Evolutionary conservation across 2,888 invertebrate species (phyloP).

Genomic region (Lasioglossum pauxillum): DNA sequence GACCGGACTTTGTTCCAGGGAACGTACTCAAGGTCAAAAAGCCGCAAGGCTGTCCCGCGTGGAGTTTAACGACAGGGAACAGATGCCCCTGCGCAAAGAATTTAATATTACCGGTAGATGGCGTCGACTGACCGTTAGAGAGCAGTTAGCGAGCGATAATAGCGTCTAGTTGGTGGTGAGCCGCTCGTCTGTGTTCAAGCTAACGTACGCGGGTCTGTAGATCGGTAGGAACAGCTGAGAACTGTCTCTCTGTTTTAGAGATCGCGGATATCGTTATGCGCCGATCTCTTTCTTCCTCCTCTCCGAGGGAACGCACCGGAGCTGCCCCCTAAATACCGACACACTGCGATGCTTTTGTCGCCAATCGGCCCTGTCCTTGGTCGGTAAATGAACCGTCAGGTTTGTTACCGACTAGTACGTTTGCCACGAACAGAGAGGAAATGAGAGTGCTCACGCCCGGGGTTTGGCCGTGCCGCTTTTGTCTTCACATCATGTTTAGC

Average conservation of each 20-base stretch:
- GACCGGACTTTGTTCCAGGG: conserved; percentile 21
- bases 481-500: too few relatives aligned
- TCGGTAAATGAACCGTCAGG: background rate
- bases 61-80: background rate
- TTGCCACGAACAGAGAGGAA: conserved; percentile 1
- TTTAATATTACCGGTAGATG: background rate
- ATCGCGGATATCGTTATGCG: conserved; percentile 42
- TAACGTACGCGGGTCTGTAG: conserved; percentile 31
- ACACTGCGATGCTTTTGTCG: background rate
- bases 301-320: conserved; percentile 45
- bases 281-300: conserved; percentile 66
- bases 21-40: background rate
- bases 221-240: conserved; percentile 9
- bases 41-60: background rate
- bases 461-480: too few relatives aligned
- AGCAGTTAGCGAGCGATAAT: conserved; percentile 67
- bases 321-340: conserved; percentile 23
- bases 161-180: conserved; percentile 60
- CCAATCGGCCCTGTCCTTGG: conserved; percentile 1
- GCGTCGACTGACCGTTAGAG: conserved; percentile 51
- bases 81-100: background rate
- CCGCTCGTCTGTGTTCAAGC: conserved; percentile 63
- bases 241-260: conserved; percentile 36
- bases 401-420: background rate
- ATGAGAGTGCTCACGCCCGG: too few relatives aligned